These are phyloP conservation scores for Chironomus striatipennis DNA, from an alignment of 1,140 invertebrate genomes.

Conservation along the genomic window DNA sequence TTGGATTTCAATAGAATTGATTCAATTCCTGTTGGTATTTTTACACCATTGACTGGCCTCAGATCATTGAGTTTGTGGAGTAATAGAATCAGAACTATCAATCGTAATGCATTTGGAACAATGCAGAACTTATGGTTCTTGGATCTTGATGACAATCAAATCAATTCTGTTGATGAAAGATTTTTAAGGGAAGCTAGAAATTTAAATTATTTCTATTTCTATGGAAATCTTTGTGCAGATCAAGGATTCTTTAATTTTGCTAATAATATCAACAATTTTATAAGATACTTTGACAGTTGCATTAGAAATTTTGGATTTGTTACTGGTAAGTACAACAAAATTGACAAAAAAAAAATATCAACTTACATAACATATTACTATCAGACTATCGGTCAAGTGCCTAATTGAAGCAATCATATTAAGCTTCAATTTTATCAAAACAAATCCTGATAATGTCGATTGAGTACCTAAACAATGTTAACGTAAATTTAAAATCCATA, in stretches of 20 bases:
- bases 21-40: background rate
- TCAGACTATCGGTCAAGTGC: background rate
- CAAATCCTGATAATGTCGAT: background rate
- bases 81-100: background rate
- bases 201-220: background rate
- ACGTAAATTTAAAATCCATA: background rate
- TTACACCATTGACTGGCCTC: background rate
- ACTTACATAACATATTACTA: too few relatives aligned
- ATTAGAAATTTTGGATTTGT: background rate
- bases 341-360: too few relatives aligned
- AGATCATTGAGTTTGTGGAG: background rate
- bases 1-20: background rate
- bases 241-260: background rate
- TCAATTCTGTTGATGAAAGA: background rate
- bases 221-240: background rate
- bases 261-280: background rate
- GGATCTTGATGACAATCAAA: background rate
- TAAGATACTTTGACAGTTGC: background rate
- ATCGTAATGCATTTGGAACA: background rate
- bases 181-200: background rate
- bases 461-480: background rate
- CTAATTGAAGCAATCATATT: too few relatives aligned
- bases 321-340: background rate
- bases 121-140: background rate
- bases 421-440: background rate